These are phyloP conservation scores for Spodoptera litura DNA, from an alignment of 1,140 invertebrate genomes.

Conservation along the genomic window DNA sequence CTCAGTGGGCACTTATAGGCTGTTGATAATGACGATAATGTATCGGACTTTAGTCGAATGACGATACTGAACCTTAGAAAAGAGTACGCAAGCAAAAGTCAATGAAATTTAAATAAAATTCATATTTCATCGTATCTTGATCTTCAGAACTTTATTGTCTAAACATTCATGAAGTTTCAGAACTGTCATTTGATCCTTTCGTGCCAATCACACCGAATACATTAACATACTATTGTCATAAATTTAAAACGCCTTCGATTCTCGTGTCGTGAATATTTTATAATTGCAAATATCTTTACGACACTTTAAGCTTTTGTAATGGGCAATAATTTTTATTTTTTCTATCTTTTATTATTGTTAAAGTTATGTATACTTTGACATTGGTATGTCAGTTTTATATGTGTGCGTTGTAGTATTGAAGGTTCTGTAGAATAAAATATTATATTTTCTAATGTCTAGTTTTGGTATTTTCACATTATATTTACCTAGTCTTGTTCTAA, in stretches of 20 bases:
- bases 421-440: too few species aligned
- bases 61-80: too few species aligned
- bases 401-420: too few species aligned
- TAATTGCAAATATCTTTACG: conserved; percentile 37
- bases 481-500: too few species aligned
- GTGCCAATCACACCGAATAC: conserved; percentile 30
- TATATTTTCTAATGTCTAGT: too few species aligned
- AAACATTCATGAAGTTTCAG: conserved; percentile 27
- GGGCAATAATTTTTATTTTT: conserved; percentile 1
- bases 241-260: conserved; percentile 6
- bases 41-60: too few species aligned
- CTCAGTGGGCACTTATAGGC: too few species aligned
- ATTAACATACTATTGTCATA: conserved; percentile 41
- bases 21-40: too few species aligned
- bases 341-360: background rate
- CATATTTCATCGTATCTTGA: conserved; percentile 11
- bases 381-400: too few species aligned
- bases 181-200: conserved; percentile 26
- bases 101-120: conserved; percentile 36
- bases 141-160: conserved; percentile 21
- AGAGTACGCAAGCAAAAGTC: background rate
- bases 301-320: background rate
- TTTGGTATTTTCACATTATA: too few species aligned
- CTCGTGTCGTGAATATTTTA: conserved; percentile 6
- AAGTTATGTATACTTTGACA: background rate